Evolutionary conservation across 2,797 vertebrate genomes (phyloP), one percentile per base, ranked within the genome.

Genomic region (Rhinophrynus dorsalis): DNA sequence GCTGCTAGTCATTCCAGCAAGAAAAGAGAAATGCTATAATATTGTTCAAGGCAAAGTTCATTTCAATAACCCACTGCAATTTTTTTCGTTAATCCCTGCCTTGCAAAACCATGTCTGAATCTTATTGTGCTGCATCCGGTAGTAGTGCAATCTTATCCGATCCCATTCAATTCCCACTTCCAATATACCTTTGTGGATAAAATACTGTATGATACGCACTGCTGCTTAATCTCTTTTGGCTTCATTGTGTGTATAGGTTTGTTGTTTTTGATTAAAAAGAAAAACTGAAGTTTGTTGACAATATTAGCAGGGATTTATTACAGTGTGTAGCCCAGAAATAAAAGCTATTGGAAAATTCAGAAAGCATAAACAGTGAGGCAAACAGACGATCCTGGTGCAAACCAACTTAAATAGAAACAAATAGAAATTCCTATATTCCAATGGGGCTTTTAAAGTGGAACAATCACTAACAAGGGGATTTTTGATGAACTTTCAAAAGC

Each of bases 41-140:
- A 65, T 60, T 73, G 62, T 73, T 73, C 54, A 54, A 29, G 17
- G 13, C 7, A 67, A 57, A 72, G 73, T 76, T 87, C 74, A 78
- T 84, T 86, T 81, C 79, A 82, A 79, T 68, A 77, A 76, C 75
- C 40, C 73, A 50, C 35, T 80, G 77, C 58, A 79, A 78, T 68
- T 80, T 55, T 62, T 68, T n/a, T 12, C 65, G 78, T 78, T 77
- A 80, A 80, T 81, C 58, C 62, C 76, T 81, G 78, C 80, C 80
- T 83, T 80, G 78, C 63, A 72, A 15, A 69, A 60, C 35, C 47
- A 8, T 45, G 35, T 26, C 55, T 66, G 55, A 58, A 60, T 73
- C 15, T 60, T 67, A 73, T 66, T 73, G 52, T 58, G 42, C 21
- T 45, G 55, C 21, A 29, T 51, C 55, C 54, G 29, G 62, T 33